These are phyloP conservation scores for Centruroides vittatus DNA, from an alignment of 1,140 invertebrate species.

Conservation along the genomic window DNA sequence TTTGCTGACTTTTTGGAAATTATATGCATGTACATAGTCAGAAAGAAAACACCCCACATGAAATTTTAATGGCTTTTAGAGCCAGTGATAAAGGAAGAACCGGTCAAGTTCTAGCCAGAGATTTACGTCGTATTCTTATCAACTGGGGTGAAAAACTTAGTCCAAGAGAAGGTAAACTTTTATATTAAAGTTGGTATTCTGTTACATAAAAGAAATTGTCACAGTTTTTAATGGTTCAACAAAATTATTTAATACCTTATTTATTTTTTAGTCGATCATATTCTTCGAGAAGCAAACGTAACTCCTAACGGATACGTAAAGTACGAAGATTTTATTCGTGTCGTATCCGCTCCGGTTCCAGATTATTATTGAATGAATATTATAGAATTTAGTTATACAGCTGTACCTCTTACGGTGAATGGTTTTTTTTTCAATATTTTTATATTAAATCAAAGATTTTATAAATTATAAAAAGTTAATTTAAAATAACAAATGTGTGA, in stretches of 20 bases:
- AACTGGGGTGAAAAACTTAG: constrained; percentile 84
- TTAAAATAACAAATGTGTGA: too few species aligned
- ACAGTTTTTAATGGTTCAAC: background rate
- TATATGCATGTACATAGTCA: constrained; percentile 75
- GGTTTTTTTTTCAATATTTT: too few species aligned
- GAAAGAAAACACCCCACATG: constrained; percentile 73
- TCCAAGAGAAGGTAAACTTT: constrained; percentile 57
- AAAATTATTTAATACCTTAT: background rate
- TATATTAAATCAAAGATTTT: too few species aligned
- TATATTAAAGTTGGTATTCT: too few species aligned
- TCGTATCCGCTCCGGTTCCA: constrained; percentile 81
- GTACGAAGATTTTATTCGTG: constrained; percentile 86
- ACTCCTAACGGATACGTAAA: constrained; percentile 61
- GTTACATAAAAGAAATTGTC: too few species aligned
- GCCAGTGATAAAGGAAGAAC: constrained; percentile 58
- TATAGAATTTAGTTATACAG: background rate
- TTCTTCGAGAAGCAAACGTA: constrained; percentile 84
- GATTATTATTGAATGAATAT: constrained; percentile 61
- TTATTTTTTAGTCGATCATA: constrained; percentile 60
- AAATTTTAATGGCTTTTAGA: constrained; percentile 77
- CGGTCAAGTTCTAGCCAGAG: constrained; percentile 61
- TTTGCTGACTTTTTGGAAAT: constrained; percentile 92
- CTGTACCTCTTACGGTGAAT: too few species aligned
- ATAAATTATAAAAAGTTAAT: too few species aligned
- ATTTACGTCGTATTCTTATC: constrained; percentile 72